These are phyloP conservation scores for Amphiprion ocellaris DNA, from an alignment of 2,113 vertebrate species.

Conservation along the genomic window DNA sequence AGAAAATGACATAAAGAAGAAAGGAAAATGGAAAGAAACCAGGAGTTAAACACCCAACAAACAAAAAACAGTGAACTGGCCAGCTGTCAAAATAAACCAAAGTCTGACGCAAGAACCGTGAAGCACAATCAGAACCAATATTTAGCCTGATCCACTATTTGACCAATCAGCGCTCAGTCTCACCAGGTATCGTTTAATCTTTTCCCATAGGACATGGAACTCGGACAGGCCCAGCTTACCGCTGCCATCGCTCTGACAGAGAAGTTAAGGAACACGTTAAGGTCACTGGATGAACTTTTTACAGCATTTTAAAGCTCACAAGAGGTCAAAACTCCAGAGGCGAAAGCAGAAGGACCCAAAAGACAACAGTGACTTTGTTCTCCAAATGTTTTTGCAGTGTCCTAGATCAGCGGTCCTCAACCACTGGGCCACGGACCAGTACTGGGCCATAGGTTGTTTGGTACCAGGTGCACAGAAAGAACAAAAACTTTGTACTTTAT, in stretches of 20 bases:
- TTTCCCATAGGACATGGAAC: slow-evolving; percentile 95
- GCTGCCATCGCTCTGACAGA: slow-evolving; percentile 87
- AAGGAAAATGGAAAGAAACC: not conserved
- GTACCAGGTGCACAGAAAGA: too few species aligned
- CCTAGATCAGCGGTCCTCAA: too few species aligned
- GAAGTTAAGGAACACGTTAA: slow-evolving; percentile 67
- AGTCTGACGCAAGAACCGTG: not conserved
- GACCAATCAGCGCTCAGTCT: slow-evolving; percentile 33
- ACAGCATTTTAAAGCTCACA: not conserved
- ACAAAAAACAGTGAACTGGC: not conserved
- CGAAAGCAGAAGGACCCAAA: not conserved
- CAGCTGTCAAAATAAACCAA: not conserved
- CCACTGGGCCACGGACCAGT: too few species aligned
- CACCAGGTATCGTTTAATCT: slow-evolving; percentile 93
- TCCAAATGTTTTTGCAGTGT: too few species aligned
- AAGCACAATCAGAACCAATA: not conserved
- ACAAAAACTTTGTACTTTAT: too few species aligned
- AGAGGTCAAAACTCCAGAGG: not conserved
- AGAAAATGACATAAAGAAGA: not conserved
- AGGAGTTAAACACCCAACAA: not conserved
- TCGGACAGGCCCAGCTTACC: slow-evolving; percentile 92
- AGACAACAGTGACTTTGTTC: too few species aligned
- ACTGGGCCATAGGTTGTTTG: too few species aligned
- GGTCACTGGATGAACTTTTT: not conserved
- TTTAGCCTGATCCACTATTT: not conserved